Percentiles rank a stretch among this genome's conserved stretches.
Evolutionary conservation across 2,113 vertebrate species (phyloP).

Genomic region (Anguilla rostrata): DNA sequence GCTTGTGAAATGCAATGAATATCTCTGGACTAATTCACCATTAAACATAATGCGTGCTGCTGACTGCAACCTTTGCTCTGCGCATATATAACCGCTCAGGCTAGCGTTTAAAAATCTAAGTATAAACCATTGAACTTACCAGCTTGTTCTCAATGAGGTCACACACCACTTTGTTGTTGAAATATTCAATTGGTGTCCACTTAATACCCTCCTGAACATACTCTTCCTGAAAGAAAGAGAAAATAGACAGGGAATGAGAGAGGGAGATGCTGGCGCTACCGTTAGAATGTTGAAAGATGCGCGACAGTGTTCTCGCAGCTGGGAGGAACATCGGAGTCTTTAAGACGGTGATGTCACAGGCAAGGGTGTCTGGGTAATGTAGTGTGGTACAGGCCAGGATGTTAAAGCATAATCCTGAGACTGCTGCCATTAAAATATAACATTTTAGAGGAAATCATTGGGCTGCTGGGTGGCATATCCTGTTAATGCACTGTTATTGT

Average conservation of each 20-base stretch:
- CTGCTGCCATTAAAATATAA: not conserved
- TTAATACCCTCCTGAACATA: conserved; percentile 96
- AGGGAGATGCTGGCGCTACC: not conserved
- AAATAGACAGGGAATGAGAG: not conserved
- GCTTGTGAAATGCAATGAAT: no score
- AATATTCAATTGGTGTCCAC: conserved; percentile 94
- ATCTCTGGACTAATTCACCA: no score
- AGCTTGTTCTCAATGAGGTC: conserved; percentile 98
- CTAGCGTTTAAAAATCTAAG: not conserved
- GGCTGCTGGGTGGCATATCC: no score
- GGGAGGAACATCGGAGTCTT: not conserved
- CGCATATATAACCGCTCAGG: not conserved
- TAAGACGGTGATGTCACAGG: not conserved
- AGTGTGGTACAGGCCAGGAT: not conserved
- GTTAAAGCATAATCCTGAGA: not conserved
- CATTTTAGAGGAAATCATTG: not conserved
- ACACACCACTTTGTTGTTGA: conserved; percentile 98
- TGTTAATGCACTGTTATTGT: no score
- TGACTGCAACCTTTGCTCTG: not conserved
- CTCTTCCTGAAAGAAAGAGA: conserved; percentile 76
- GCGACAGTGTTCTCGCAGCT: not conserved
- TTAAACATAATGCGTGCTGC: not conserved
- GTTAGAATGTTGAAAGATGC: not conserved
- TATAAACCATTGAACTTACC: conserved; percentile 66
- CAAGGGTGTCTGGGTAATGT: not conserved